phyloP scores from a whole-genome alignment of 2,113 vertebrate species.

The Melanerpes aurifrons region DNA sequence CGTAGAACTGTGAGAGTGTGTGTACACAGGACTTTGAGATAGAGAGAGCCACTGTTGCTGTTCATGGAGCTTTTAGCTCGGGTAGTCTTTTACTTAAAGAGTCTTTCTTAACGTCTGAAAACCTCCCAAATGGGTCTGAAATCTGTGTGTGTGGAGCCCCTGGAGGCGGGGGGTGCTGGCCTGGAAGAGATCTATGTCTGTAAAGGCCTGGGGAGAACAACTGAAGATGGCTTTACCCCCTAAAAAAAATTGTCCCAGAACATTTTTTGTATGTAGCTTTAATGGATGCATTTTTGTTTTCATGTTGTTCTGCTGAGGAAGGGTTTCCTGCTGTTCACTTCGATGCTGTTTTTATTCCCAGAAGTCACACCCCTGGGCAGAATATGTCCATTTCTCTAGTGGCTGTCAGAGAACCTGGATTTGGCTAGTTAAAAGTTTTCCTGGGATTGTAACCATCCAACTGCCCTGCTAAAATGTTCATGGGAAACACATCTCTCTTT shows the following conservation, averaged over 20 bases:
- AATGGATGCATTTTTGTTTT: background rate
- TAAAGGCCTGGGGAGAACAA: accelerated
- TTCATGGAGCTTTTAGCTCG: background rate
- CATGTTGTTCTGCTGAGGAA: background rate
- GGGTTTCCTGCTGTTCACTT: background rate
- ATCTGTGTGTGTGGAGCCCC: background rate
- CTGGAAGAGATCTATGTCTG: accelerated
- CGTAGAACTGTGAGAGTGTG: background rate
- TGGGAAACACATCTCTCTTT: background rate
- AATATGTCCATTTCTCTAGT: background rate
- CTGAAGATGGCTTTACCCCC: accelerated
- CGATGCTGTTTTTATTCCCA: background rate
- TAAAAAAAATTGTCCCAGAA: background rate
- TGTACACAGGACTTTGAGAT: background rate
- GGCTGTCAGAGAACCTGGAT: background rate
- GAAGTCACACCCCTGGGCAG: background rate
- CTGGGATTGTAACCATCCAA: background rate
- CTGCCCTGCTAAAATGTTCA: background rate
- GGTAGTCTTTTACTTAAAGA: background rate
- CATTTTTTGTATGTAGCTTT: accelerated
- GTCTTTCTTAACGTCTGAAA: background rate
- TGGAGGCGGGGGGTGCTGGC: background rate
- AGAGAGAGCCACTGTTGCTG: accelerated
- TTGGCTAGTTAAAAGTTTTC: background rate
- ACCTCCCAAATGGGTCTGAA: background rate